A percentile compares a stretch with the other conserved stretches of the same genome.
Conservation (phyloP, 1,140 invertebrate species). For the Leptinotarsa texana region DNA sequence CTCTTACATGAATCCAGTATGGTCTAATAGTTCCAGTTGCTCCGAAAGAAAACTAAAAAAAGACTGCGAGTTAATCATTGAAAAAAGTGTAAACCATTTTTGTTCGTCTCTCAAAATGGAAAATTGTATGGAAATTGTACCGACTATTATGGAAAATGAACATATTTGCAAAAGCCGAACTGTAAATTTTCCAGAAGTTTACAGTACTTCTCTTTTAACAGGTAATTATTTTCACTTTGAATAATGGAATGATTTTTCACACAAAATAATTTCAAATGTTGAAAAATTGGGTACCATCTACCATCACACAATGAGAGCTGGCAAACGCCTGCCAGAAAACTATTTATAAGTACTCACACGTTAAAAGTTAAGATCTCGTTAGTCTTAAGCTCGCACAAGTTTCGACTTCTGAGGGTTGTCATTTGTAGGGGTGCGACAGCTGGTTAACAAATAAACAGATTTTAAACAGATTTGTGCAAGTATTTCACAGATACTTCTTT, state of each 20-base stretch:
- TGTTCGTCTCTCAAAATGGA: constrained; percentile 23
- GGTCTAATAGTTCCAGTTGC: constrained; percentile 24
- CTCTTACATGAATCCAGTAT: constrained; percentile 21
- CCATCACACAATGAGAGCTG: no score
- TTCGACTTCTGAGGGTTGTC: no score
- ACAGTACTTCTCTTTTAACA: constrained; percentile 57
- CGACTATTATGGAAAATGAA: constrained; percentile 6
- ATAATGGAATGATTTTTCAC: not conserved
- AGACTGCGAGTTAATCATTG: constrained; percentile 19
- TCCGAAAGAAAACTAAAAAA: not conserved
- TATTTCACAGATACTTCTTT: no score
- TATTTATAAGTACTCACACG: no score
- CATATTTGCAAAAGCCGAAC: not conserved
- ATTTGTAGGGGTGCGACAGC: no score
- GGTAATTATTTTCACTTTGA: constrained; percentile 3
- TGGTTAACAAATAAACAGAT: no score
- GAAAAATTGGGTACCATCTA: no score
- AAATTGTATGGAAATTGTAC: constrained; percentile 22
- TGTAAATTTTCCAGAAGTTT: constrained; percentile 20
- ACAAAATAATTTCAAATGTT: no score
- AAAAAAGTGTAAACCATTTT: constrained; percentile 10
- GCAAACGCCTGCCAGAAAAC: no score
- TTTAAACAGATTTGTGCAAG: no score
- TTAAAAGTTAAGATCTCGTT: no score
- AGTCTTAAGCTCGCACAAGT: no score